Base-by-base conservation (phyloP, 2,888 invertebrate species). In the Xylophagus ater region DNA sequence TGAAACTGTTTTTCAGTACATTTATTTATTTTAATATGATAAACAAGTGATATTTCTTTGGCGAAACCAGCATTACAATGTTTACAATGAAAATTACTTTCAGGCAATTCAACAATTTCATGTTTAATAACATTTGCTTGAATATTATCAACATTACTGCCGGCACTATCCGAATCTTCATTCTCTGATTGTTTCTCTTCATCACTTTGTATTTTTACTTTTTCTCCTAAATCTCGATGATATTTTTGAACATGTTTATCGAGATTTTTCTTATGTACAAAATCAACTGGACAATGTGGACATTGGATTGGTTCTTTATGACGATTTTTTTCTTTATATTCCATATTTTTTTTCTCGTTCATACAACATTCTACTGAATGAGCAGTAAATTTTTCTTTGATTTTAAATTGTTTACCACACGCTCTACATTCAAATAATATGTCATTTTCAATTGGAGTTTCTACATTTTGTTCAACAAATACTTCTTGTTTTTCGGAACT, bases 261-360 rank as follows among this genome's bases (percentile, higher is more conserved):
- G 54, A 60, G 47, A 66, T 70, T 39, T 59, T 62, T 25, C 62
- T 55, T 51, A 63, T 57, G 42, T 64, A 71, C 43, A 60, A 49
- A 0, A 60, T 59, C 49, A 68, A 70, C 51, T 60, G 48, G 48
- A 38, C 51, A 52, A 32, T 36, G 25, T 3, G 41, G 23, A 31
- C 48, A 49, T 39, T 50, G 48, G 4, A 43, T 17, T 24, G 43
- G 36, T 2, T 26, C 17, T 7, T 37, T 40, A 4, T n/a, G n/a
- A n/a, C n/a, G n/a, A n/a, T n/a, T n/a, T n/a, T n/a, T n/a, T n/a
- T n/a, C n/a, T n/a, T n/a, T n/a, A n/a, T n/a, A n/a, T n/a, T n/a
- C n/a, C n/a, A n/a, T n/a, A n/a, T n/a, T n/a, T n/a, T n/a, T n/a
- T n/a, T n/a, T n/a, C n/a, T n/a, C n/a, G n/a, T 36, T 20, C 10